These are phyloP conservation scores for Eristalinus aeneus DNA, from an alignment of 2,888 invertebrate genomes.

Conservation along the genomic window DNA sequence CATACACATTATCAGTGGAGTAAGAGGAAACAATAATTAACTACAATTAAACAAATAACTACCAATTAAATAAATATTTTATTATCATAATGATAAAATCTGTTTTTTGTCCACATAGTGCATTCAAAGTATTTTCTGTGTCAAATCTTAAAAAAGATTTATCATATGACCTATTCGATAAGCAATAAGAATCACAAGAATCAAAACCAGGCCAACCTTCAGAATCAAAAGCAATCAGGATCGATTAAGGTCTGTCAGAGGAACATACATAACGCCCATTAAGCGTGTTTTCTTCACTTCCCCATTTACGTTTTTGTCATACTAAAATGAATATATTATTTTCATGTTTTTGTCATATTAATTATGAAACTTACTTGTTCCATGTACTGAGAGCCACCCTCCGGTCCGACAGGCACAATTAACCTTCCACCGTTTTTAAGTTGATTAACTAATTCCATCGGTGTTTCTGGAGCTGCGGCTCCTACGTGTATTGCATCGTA, in stretches of 20 bases:
- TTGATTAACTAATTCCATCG: conserved; percentile 85
- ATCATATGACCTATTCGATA: conserved; percentile 33
- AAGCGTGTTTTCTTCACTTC: conserved; percentile 87
- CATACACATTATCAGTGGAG: too few species aligned
- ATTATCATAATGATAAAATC: too few species aligned
- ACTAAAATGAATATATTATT: conserved; percentile 81
- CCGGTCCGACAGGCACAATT: conserved; percentile 94
- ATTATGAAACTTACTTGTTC: too few species aligned
- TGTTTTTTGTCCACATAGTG: neutral
- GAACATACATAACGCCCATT: conserved; percentile 98
- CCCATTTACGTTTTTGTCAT: conserved; percentile 94
- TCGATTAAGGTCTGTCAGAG: conserved; percentile 90
- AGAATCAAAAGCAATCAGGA: conserved; percentile 77
- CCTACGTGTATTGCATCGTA: conserved; percentile 97
- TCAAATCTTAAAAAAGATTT: conserved; percentile 12
- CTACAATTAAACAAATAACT: neutral
- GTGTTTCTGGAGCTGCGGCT: conserved; percentile 90
- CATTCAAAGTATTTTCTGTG: neutral
- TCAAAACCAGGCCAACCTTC: conserved; percentile 71
- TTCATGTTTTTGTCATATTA: conserved; percentile 3
- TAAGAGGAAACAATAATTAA: too few species aligned
- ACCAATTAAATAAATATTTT: conserved; percentile 22
- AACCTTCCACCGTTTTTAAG: conserved; percentile 88
- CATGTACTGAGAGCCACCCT: conserved; percentile 92
- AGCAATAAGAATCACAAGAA: conserved; percentile 73